Evolutionary conservation across 2,888 invertebrate species (phyloP).

Genomic region (Plagodis pulveraria): DNA sequence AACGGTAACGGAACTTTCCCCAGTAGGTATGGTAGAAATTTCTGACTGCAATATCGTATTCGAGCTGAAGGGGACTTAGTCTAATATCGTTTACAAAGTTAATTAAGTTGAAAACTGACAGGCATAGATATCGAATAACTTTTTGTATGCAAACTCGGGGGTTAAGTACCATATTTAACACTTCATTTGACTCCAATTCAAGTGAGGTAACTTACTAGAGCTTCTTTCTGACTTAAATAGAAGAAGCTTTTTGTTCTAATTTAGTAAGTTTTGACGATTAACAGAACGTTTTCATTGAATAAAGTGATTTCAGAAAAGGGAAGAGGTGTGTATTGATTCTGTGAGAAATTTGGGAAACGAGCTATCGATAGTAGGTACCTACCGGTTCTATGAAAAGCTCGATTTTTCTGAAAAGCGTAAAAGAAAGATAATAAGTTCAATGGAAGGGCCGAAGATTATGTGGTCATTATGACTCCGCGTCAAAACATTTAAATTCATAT

Average conservation of each 20-base stretch:
- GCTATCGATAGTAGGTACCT: no score
- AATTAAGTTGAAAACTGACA: conserved; percentile 41
- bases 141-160: conserved; percentile 6
- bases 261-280: background rate
- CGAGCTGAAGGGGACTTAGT: conserved; percentile 22
- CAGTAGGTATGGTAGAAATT: background rate
- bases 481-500: no score
- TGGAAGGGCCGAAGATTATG: no score
- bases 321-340: no score
- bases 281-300: background rate
- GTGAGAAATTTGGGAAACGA: no score
- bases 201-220: background rate
- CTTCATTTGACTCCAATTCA: conserved; percentile 6
- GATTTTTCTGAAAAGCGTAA: no score
- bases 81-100: conserved; percentile 44
- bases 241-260: background rate
- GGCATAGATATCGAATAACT: conserved; percentile 25
- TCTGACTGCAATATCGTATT: background rate
- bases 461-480: no score
- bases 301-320: no score
- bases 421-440: no score
- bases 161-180: conserved; percentile 20
- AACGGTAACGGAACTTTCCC: no score
- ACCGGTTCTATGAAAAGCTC: no score
- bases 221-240: background rate